Base-by-base conservation (phyloP, 2,888 invertebrate genomes). In the Ophion obscuratus region DNA sequence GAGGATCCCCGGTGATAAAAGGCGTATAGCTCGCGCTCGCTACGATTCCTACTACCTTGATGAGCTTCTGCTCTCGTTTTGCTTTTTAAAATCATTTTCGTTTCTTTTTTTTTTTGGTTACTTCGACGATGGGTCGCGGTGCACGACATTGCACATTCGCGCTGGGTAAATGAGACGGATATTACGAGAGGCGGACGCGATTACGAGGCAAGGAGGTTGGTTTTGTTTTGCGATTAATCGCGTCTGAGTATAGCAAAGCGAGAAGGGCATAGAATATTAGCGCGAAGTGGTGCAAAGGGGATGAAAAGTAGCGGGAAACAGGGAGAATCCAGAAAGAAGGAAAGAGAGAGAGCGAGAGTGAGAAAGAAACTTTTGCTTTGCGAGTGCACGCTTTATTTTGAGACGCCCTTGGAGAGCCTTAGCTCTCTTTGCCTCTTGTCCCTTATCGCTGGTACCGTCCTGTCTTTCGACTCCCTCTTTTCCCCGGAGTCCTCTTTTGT, bases 401-500 rank as follows among this genome's bases (percentile, higher is more conserved):
- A 77, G 82, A 74, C 62, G 68, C 83, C 80, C 83, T 73, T 67
- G 73, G 76, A 83, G 83, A 83, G 83, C 78, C 62, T 83, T 81
- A 83, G 77, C 82, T 73, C 81, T 76, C 71, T 79, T 68, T 24
- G 44, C 67, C 40, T 83, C 78, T 62, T 57, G 81, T 71, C 64
- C 75, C 84, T 76, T 74, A 84, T 81, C 86, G 78, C 82, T 67
- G 57, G 64, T 64, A 77, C 77, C 83, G 31, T 83, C 70, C 67
- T 79, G 86, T 84, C 83, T 85, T 81, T 80, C 68, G 78, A 77
- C 68, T 53, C 67, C 71, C 73, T 77, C 81, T 83, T 89, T 91
- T 89, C 92, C 91, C 91, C 87, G 86, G 90, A 91, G 92, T 84
- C 76, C 90, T 92, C 92, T 92, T 93, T 93, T 93, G 93, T 93